Evolutionary conservation across 2,888 invertebrate genomes (phyloP), one percentile per base, ranked within the genome.

Genomic region (Lasioglossum zephyrum): DNA sequence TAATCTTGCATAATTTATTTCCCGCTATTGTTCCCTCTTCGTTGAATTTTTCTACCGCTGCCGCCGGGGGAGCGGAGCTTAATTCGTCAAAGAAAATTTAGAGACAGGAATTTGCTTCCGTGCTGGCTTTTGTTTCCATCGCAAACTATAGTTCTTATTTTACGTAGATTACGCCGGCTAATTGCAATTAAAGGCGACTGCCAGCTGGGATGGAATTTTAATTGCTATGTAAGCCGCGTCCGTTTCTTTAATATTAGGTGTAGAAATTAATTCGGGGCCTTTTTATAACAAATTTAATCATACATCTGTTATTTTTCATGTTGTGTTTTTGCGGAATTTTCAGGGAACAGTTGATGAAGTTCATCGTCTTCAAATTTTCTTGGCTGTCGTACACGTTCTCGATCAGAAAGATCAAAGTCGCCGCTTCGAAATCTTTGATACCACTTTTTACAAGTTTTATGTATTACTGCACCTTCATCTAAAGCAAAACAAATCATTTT

Each of bases 1-100:
- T 94, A 94, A 95, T 95, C 94, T 95, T 93, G 95, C 95, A 94
- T 95, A 95, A 95, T 95, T 95, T 95, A 95, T 95, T 94, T 95
- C 93, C 92, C 93, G 92, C 93, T 93, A 93, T 94, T 94, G 94
- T 91, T 87, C 91, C 90, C 91, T 66, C 81, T 73, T 66, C 92
- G 88, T 85, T 87, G 93, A 94, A 94, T 94, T 94, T 92, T 93
- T 94, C 93, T 94, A 92, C 77, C 84, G 79, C 73, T 77, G 69
- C 77, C 74, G 81, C 77, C 76, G 81, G 86, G 82, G 84, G 82
- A 85, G 69, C 79, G 79, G 44, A 60, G 82, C 60, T 86, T 87
- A 83, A 87, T 88, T 90, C 89, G 87, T 81, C 86, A 84, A 90
- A 86, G 90, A 85, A 85, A 89, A 88, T 85, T 90, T 79, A 73